A percentile compares a stretch with the other conserved stretches of the same genome.
phyloP scores from a whole-genome alignment of 2,888 invertebrate species.

The Euphydryas editha region DNA sequence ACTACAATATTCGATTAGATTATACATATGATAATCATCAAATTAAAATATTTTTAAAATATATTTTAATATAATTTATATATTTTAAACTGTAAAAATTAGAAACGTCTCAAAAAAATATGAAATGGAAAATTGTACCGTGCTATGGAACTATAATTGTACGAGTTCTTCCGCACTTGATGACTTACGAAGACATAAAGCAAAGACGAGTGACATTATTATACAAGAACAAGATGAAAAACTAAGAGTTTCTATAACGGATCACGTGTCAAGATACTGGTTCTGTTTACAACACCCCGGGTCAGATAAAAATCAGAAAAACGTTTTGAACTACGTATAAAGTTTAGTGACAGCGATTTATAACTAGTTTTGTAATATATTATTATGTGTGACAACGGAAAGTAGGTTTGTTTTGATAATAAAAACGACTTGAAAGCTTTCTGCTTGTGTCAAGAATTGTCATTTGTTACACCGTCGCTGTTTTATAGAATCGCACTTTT shows the following conservation, averaged over 20 bases:
- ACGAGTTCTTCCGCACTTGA: too few species aligned
- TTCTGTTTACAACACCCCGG: background rate
- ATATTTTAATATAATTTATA: too few species aligned
- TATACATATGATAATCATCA: too few species aligned
- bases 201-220: background rate
- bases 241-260: background rate
- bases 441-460: too few species aligned
- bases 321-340: background rate
- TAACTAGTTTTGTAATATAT: background rate
- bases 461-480: too few species aligned
- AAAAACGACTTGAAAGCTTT: background rate
- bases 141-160: too few species aligned
- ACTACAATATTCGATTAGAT: too few species aligned
- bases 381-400: background rate
- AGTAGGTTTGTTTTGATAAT: constrained; percentile 2
- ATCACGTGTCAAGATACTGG: background rate
- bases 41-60: too few species aligned
- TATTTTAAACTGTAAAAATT: too few species aligned
- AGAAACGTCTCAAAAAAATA: too few species aligned
- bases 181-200: background rate
- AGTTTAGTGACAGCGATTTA: background rate
- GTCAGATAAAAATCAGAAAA: background rate
- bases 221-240: background rate
- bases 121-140: too few species aligned
- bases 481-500: too few species aligned